Percentiles rank a stretch among this genome's conserved stretches.
phyloP scores from a whole-genome alignment of 2,888 invertebrate species.

The Lochmaea crataegi region DNA sequence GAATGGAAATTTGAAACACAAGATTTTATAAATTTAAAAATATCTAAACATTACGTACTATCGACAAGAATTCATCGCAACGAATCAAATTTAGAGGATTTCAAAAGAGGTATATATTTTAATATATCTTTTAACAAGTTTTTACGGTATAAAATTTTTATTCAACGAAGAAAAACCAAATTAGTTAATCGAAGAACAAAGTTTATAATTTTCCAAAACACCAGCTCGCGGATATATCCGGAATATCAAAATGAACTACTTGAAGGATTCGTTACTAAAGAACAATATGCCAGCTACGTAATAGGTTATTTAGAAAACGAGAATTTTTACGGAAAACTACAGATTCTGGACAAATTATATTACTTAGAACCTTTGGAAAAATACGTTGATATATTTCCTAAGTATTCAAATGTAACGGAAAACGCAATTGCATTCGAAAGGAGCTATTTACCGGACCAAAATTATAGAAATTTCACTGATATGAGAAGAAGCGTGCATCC shows the following conservation, averaged over 20 bases:
- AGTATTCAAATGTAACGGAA: slow-evolving; percentile 20
- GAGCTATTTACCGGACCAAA: slow-evolving; percentile 14
- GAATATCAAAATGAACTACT: slow-evolving; percentile 22
- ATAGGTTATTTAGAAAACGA: slow-evolving; percentile 50
- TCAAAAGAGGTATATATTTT: slow-evolving; percentile 21
- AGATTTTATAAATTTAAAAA: slow-evolving; percentile 18
- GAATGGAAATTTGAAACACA: slow-evolving; percentile 23
- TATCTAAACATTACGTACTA: slow-evolving; percentile 17
- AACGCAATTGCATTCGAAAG: slow-evolving; percentile 44
- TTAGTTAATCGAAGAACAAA: slow-evolving; percentile 31
- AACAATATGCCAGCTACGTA: slow-evolving; percentile 45
- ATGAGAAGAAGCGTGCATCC: slow-evolving; percentile 11
- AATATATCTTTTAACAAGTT: slow-evolving; percentile 4
- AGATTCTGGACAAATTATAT: slow-evolving; percentile 44
- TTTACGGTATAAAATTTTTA: slow-evolving; percentile 23
- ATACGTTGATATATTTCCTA: slow-evolving; percentile 35
- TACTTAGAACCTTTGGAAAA: slow-evolving; percentile 49
- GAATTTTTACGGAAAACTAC: slow-evolving; percentile 53
- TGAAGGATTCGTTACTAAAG: slow-evolving; percentile 35
- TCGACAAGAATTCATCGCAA: slow-evolving; percentile 25
- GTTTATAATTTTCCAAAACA: slow-evolving; percentile 31
- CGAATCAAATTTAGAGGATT: slow-evolving; percentile 1
- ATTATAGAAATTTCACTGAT: slow-evolving; percentile 19
- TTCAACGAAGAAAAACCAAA: slow-evolving; percentile 25
- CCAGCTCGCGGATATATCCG: slow-evolving; percentile 4